Evolutionary conservation across 2,888 invertebrate species (phyloP), one percentile per base, ranked within the genome.

Genomic region (Yponomeuta malinellus): DNA sequence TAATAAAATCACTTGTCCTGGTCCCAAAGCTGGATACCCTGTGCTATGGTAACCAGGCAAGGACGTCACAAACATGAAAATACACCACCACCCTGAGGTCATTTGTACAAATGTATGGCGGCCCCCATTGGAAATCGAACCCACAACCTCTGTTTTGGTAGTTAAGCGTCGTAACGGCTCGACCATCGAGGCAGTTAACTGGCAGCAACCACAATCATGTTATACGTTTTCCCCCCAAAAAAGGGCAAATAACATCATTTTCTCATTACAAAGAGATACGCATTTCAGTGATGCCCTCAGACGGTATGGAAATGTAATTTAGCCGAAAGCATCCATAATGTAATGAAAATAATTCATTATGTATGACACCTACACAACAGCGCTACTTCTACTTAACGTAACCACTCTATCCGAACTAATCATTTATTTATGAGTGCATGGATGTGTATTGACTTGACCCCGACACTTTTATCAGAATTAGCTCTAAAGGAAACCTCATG

Each of bases 281-380:
- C 52, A 59, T 12, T 59, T 15, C 52, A 59, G 15, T 8, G 12
- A 15, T 15, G 52, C 15, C 65, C 43, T 43, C 43, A 43, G 43
- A 43, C 43, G 43, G 65, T 33, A 65, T 75, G 68, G 68, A 68
- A 68, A 68, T 68, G 68, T 68, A 68, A 68, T 68, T 68, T 68
- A 68, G 68, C 23, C n/a, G 15, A 68, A 48, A 68, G 68, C 48
- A 48, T 68, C 68, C 68, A 68, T 68, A 68, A 68, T 48, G 43
- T 68, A 68, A 68, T 43, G 68, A 68, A 43, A 31, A 33, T 31
- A 48, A 48, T 68, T 68, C 68, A 68, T 67, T 68, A 68, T 65
- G 65, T 65, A 65, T 65, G 65, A 65, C 65, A 65, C 29, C 10
- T 65, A 65, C 29, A 8, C 33, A 65, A 65, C 33, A 65, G 33